Percentiles rank a stretch among this genome's conserved stretches.
Conservation (phyloP, 2,113 vertebrate species). For the Camelus bactrianus region DNA sequence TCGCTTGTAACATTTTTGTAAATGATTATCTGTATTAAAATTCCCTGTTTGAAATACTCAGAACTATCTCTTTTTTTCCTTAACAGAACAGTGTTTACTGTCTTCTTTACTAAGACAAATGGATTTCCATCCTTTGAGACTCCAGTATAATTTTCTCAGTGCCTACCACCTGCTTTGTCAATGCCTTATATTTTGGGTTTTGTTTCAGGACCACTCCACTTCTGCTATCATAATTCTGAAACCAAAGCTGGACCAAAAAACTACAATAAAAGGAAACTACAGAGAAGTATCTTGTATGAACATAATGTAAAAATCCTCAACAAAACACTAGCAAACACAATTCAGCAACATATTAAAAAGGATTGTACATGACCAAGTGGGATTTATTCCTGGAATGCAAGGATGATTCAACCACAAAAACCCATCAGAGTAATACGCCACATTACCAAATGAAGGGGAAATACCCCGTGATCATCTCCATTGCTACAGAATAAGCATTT, state of each 20-base stretch:
- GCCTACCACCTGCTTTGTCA: background rate
- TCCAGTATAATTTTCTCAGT: background rate
- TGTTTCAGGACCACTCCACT: background rate
- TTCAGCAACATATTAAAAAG: background rate
- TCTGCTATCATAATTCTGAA: background rate
- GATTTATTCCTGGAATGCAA: background rate
- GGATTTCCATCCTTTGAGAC: background rate
- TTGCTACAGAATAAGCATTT: background rate
- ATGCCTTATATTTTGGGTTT: background rate
- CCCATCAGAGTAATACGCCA: background rate
- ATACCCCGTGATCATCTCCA: background rate
- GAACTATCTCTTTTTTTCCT: background rate
- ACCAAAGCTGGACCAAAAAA: background rate
- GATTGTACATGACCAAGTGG: background rate
- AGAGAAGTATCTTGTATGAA: background rate
- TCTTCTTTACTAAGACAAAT: background rate
- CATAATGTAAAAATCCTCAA: background rate
- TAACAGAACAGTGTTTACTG: background rate
- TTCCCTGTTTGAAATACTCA: background rate
- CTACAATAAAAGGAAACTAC: background rate
- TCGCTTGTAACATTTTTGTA: background rate
- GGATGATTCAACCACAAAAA: background rate
- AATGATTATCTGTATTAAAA: background rate
- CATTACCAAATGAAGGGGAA: background rate
- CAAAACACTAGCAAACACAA: background rate